phyloP scores from a whole-genome alignment of 2,113 vertebrate genomes.

The Cyphomyrus plagiostoma region DNA sequence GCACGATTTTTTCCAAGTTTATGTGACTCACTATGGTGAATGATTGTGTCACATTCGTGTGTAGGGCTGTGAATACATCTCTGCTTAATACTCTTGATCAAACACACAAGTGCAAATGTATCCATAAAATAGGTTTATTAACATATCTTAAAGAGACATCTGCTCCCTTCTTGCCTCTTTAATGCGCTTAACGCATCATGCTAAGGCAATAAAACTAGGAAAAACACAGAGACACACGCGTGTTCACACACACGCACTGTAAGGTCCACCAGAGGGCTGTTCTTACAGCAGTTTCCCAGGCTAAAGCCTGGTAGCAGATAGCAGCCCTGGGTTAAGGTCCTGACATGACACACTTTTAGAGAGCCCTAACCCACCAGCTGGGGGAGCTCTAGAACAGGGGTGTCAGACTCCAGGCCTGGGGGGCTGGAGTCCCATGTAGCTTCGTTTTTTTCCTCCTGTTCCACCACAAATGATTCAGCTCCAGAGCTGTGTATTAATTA shows the following conservation, averaged over 20 bases:
- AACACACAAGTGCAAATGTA: conserved; percentile 39
- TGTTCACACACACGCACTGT: conserved; percentile 38
- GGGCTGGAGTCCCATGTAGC: no score
- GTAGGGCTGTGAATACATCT: not conserved
- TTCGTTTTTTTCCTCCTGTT: no score
- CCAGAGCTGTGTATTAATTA: no score
- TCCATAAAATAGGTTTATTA: conserved; percentile 85
- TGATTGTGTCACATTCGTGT: not conserved
- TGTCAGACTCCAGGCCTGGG: no score
- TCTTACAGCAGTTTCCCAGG: conserved; percentile 47
- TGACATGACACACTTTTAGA: not conserved
- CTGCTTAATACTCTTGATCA: not conserved
- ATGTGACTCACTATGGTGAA: not conserved
- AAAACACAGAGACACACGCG: conserved; percentile 17
- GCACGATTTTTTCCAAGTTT: not conserved
- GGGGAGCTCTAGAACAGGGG: not conserved
- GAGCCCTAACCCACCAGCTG: conserved; percentile 11
- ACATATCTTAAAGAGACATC: conserved; percentile 47
- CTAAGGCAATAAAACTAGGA: conserved; percentile 73
- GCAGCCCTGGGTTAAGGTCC: not conserved
- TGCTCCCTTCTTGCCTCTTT: conserved; percentile 39
- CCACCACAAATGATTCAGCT: no score
- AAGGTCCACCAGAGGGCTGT: conserved; percentile 55
- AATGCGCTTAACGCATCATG: conserved; percentile 77
- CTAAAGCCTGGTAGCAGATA: conserved; percentile 10